phyloP scores from a whole-genome alignment of 2,888 invertebrate genomes.

The Temnothorax rugatulus region DNA sequence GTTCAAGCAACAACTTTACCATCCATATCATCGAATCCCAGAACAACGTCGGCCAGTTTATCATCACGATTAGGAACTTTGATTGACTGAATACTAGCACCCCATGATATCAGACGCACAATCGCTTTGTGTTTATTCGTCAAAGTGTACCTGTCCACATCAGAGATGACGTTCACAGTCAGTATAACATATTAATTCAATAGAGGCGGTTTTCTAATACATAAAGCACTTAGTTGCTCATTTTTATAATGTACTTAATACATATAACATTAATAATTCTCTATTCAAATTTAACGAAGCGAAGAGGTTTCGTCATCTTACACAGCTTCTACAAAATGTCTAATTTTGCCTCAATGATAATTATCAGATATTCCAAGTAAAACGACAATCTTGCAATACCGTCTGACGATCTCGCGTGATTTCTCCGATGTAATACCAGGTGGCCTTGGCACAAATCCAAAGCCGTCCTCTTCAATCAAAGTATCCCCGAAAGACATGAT shows the following conservation, averaged over 20 bases:
- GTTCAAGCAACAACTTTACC: conserved; percentile 82
- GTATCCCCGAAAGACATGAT: conserved; percentile 71
- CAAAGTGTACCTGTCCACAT: conserved; percentile 85
- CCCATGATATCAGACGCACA: conserved; percentile 87
- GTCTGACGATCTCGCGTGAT: conserved; percentile 72
- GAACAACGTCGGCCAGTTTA: conserved; percentile 86
- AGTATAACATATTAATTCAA: conserved; percentile 1
- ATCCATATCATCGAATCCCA: conserved; percentile 87
- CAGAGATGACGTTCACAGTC: not conserved
- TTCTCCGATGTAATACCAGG: conserved; percentile 16
- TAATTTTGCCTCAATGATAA: not conserved
- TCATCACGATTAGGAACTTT: conserved; percentile 87
- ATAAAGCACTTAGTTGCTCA: not conserved
- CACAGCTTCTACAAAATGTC: not conserved
- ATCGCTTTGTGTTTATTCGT: conserved; percentile 85
- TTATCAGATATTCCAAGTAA: not conserved
- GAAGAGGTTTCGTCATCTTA: not conserved
- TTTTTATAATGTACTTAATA: not conserved
- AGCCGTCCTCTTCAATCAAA: conserved; percentile 77
- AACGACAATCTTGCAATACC: conserved; percentile 63
- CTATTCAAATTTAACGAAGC: not conserved
- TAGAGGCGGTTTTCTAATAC: not conserved
- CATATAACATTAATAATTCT: not conserved
- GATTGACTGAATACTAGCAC: conserved; percentile 88
- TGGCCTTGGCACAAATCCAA: conserved; percentile 75